These are phyloP conservation scores for Loxodonta africana DNA, from an alignment of 2,113 vertebrate species.

Conservation along the genomic window DNA sequence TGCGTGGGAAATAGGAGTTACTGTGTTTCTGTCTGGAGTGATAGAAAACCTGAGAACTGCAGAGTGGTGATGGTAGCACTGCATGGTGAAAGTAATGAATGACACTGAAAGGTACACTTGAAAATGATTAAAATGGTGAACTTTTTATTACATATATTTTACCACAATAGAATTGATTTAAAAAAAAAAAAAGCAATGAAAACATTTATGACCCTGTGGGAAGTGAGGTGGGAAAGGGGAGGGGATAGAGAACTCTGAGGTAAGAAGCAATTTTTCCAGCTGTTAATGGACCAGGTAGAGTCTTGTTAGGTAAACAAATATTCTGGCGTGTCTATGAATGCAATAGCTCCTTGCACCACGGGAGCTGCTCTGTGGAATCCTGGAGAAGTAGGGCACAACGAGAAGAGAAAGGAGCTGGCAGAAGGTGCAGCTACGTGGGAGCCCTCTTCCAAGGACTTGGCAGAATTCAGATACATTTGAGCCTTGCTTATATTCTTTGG, in stretches of 20 bases:
- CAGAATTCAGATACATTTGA: constrained; percentile 37
- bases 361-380: not conserved
- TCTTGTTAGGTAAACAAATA: not conserved
- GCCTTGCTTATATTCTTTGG: constrained; percentile 60
- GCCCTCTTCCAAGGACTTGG: constrained; percentile 21
- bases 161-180: not conserved
- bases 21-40: not conserved
- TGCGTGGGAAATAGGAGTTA: not conserved
- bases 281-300: not conserved
- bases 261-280: not conserved
- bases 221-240: not conserved
- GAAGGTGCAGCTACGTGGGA: not conserved
- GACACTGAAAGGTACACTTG: not conserved
- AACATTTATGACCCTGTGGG: not conserved
- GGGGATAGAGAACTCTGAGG: not conserved
- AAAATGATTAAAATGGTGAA: not conserved
- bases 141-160: not conserved
- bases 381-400: not conserved
- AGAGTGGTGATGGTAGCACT: not conserved
- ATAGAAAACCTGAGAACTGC: not conserved
- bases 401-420: constrained; percentile 19
- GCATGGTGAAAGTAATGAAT: not conserved
- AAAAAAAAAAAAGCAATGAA: not conserved
- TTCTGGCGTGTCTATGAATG: not conserved
- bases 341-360: not conserved